Evolutionary conservation across 2,797 vertebrate genomes (phyloP), one percentile per base, ranked within the genome.

Genomic region (Periophthalmus magnuspinnatus): DNA sequence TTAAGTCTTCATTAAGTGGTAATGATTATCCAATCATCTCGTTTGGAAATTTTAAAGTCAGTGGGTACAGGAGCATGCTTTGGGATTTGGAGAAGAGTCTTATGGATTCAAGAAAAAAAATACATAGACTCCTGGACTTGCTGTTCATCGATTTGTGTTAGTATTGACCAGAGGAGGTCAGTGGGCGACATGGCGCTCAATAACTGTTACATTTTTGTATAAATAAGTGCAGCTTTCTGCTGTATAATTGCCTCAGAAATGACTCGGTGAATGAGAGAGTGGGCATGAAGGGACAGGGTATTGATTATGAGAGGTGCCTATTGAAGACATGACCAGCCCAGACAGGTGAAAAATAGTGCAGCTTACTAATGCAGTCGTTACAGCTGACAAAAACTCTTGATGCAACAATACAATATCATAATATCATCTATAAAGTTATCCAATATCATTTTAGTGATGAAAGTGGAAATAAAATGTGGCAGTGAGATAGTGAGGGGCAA

Each of bases 1-100:
- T 93, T 92, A 92, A 85, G 80, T 90, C 92, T 90, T 89, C 82
- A 90, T 90, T 84, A 88, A 86, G 84, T 83, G 70, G 69, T 86
- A 91, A 91, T 84, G 83, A 90, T 91, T 89, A 86, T 87, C 83
- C 78, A 84, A 89, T 88, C 86, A 91, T 83, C 78, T 83, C 69
- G 77, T 69, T 74, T 83, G 77, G 74, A 77, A 82, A 87, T 81
- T 79, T 77, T 65, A 75, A 83, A 77, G 79, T 83, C 83, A 86
- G 19, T 75, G 67, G 72, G 71, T 52, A 36, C 21, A 19, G 74
- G 34, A 83, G 72, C 63, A 65, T 76, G 57, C 71, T 83, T 87
- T 86, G 69, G 10, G 65, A 79, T 75, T 83, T 91, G 71, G 78
- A 81, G 79, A 80, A 76, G 74, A 90, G 86, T 84, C 84, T 88